Evolutionary conservation across 2,797 vertebrate species (phyloP).

Genomic region (Setipinna tenuifilis): DNA sequence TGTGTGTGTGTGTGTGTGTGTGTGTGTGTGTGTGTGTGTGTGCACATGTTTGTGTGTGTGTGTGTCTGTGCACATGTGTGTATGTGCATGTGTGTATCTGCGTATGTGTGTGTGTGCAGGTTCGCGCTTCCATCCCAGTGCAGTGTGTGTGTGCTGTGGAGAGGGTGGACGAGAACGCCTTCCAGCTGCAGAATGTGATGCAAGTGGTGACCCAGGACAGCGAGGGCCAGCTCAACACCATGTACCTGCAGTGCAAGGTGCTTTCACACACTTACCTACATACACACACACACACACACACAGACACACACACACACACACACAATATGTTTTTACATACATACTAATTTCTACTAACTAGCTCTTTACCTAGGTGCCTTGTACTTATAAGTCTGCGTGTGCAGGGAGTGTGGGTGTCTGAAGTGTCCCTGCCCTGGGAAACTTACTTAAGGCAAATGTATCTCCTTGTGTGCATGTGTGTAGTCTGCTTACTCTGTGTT

Average conservation of each 20-base stretch:
- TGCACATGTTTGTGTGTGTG: background rate
- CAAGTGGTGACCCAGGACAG: constrained; percentile 86
- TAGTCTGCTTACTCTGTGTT: no score
- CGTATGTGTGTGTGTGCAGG: constrained; percentile 70
- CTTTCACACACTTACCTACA: background rate
- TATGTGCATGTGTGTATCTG: constrained; percentile 2
- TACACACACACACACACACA: background rate
- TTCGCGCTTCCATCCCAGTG: constrained; percentile 76
- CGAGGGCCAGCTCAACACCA: constrained; percentile 75
- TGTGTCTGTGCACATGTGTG: constrained; percentile 11
- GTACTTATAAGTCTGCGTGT: no score
- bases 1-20: background rate
- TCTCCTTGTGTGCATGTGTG: no score
- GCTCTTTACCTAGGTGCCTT: no score
- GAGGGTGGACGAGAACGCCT: constrained; percentile 88
- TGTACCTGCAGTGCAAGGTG: constrained; percentile 94
- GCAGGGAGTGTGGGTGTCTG: no score
- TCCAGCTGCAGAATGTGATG: constrained; percentile 90
- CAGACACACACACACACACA: background rate
- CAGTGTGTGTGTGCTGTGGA: constrained; percentile 85
- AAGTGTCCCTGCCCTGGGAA: no score
- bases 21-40: background rate
- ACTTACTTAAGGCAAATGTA: no score
- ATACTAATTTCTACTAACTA: no score
- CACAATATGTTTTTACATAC: background rate